Percentiles rank a stretch among this genome's conserved stretches.
Conservation (phyloP, 1,140 invertebrate genomes). For the Brachionus paranguensis region DNA sequence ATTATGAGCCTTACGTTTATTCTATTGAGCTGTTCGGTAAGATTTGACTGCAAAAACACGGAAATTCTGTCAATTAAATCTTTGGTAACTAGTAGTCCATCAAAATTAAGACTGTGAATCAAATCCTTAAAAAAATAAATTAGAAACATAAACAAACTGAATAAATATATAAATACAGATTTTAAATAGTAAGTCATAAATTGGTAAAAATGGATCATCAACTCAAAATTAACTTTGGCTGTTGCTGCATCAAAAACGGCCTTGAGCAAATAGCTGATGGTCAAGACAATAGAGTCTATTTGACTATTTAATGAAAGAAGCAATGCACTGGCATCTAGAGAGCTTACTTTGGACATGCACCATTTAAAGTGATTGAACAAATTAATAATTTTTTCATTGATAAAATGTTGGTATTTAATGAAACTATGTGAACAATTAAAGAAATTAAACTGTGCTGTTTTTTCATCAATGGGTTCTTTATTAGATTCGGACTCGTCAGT, state of each 20-base stretch:
- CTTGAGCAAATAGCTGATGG: background rate
- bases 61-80: background rate
- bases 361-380: background rate
- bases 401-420: background rate
- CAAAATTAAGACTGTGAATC: background rate
- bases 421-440: background rate
- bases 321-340: background rate
- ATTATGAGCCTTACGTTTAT: background rate
- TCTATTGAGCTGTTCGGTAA: background rate
- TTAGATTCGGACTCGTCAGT: background rate
- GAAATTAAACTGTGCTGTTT: background rate
- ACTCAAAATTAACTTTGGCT: background rate
- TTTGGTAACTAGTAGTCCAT: background rate
- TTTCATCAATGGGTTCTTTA: background rate
- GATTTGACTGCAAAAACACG: background rate
- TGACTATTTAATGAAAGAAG: background rate
- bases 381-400: background rate
- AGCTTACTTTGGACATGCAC: background rate
- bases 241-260: background rate
- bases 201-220: constrained; percentile 22
- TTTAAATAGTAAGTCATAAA: background rate
- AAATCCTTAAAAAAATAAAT: background rate
- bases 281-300: background rate
- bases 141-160: background rate
- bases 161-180: background rate